phyloP scores from a whole-genome alignment of 2,797 vertebrate species.

The Karalla daura region DNA sequence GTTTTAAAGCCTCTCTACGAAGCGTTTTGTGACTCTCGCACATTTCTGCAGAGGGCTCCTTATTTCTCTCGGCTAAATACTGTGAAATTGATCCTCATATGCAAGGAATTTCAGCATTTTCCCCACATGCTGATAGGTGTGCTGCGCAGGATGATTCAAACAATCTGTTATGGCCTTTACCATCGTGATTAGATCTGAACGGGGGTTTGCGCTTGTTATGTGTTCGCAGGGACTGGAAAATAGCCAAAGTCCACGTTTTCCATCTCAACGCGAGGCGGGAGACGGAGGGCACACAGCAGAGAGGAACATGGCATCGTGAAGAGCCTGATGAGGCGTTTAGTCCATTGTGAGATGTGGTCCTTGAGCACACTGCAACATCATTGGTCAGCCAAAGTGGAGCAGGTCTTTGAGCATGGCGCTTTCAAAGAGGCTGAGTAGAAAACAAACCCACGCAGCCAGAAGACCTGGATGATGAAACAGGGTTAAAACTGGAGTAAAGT shows the following conservation, averaged over 20 bases:
- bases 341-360: slow-evolving; percentile 49
- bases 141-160: slow-evolving; percentile 2
- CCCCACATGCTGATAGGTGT: slow-evolving; percentile 1
- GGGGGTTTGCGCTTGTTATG: slow-evolving; percentile 8
- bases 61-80: slow-evolving; percentile 16
- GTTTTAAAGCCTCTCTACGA: neutral
- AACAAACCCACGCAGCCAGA: neutral
- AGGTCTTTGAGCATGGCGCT: slow-evolving; percentile 38
- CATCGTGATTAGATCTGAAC: slow-evolving; percentile 26
- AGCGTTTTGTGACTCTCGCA: neutral
- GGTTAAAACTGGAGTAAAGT: slow-evolving; percentile 50
- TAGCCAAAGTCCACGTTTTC: slow-evolving; percentile 6
- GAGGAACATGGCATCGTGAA: slow-evolving; percentile 31
- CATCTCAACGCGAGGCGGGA: slow-evolving; percentile 24
- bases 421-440: slow-evolving; percentile 18
- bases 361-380: slow-evolving; percentile 35
- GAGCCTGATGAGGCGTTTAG: slow-evolving; percentile 43
- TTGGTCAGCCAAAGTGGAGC: slow-evolving; percentile 27
- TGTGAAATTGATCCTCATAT: slow-evolving; percentile 33
- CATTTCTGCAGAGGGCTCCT: neutral
- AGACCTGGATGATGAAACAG: slow-evolving; percentile 59
- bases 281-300: slow-evolving; percentile 18
- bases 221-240: slow-evolving; percentile 34
- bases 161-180: slow-evolving; percentile 24
- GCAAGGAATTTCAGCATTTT: slow-evolving; percentile 20